phyloP scores from a whole-genome alignment of 2,888 invertebrate genomes.

The Eumacrocentrus americanus region DNA sequence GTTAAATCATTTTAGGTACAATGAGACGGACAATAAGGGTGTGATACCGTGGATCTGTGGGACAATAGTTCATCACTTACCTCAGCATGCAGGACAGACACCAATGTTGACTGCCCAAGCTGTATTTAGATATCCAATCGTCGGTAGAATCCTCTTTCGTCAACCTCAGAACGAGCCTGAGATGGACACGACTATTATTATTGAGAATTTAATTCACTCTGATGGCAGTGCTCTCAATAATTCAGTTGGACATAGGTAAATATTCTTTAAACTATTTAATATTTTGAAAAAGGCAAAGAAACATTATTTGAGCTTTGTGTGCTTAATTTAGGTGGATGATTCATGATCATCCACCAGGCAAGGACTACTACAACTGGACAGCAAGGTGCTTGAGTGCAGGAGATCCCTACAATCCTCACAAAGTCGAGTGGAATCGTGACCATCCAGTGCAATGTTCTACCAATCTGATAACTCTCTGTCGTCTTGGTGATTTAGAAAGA shows the following conservation, averaged over 20 bases:
- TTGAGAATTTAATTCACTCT: constrained; percentile 85
- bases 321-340: constrained; percentile 85
- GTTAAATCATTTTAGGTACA: constrained; percentile 59
- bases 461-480: constrained; percentile 68
- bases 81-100: constrained; percentile 72
- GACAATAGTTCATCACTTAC: constrained; percentile 69
- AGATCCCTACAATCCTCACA: constrained; percentile 77
- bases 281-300: background rate
- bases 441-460: constrained; percentile 68
- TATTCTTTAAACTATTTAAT: constrained; percentile 24
- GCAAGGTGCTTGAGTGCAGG: constrained; percentile 83
- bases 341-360: constrained; percentile 78
- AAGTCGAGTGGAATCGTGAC: constrained; percentile 69
- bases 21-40: constrained; percentile 62
- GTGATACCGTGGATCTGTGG: constrained; percentile 70
- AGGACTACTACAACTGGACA: constrained; percentile 91
- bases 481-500: constrained; percentile 80
- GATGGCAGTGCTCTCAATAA: constrained; percentile 82
- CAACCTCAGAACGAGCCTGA: constrained; percentile 81
- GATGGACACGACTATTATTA: constrained; percentile 83
- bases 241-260: constrained; percentile 69
- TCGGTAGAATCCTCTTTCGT: constrained; percentile 81
- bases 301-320: background rate
- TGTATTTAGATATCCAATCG: constrained; percentile 84
- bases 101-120: constrained; percentile 81